phyloP scores from a whole-genome alignment of 2,113 vertebrate species.

The Ailurus styani region DNA sequence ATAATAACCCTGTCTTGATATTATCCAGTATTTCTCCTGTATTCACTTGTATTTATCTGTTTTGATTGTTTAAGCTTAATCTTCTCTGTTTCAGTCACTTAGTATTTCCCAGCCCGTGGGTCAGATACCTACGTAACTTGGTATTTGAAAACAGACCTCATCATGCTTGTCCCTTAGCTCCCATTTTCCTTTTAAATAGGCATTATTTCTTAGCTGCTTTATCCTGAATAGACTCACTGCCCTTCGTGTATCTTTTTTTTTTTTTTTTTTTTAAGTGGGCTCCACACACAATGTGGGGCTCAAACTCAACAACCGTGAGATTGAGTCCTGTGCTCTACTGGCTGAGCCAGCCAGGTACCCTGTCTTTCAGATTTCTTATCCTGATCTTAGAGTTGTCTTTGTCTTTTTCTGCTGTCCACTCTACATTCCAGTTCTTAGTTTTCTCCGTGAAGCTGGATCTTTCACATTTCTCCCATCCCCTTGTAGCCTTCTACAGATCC shows the following conservation, averaged over 20 bases:
- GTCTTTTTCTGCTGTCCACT: not conserved
- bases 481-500: not conserved
- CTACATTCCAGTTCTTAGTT: not conserved
- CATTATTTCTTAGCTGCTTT: not conserved
- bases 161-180: not conserved
- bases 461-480: not conserved
- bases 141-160: not conserved
- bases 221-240: not conserved
- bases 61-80: not conserved
- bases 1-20: not conserved
- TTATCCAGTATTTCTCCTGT: not conserved
- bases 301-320: not conserved
- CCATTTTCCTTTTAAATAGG: not conserved
- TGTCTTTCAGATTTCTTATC: not conserved
- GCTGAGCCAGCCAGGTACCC: not conserved
- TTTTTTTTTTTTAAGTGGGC: not conserved
- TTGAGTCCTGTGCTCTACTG: not conserved
- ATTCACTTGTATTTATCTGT: not conserved
- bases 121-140: not conserved
- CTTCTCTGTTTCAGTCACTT: not conserved
- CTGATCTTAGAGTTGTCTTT: not conserved
- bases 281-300: not conserved
- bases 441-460: not conserved
- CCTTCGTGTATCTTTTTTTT: not conserved
- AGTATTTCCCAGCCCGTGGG: not conserved